Evolutionary conservation across 1,140 invertebrate species (phyloP).

Genomic region (Pararge aegeria): DNA sequence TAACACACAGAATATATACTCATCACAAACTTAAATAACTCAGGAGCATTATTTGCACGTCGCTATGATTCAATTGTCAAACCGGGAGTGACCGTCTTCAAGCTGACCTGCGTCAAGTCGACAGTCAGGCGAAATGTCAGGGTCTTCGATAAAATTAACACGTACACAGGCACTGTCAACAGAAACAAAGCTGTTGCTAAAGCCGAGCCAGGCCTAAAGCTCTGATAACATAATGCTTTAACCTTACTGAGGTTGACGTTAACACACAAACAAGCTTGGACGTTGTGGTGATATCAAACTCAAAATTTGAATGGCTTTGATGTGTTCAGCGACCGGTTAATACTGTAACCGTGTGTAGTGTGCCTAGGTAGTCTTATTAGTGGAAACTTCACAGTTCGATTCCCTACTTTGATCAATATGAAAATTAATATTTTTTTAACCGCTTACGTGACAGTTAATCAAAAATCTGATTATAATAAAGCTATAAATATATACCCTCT

Average conservation of each 20-base stretch:
- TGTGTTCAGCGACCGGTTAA: background rate
- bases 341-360: background rate
- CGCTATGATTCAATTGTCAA: slow-evolving; percentile 62
- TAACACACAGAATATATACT: too few relatives aligned
- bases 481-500: too few relatives aligned
- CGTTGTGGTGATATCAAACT: background rate
- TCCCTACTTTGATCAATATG: too few relatives aligned
- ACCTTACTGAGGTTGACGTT: slow-evolving; percentile 17
- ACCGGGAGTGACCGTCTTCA: slow-evolving; percentile 55
- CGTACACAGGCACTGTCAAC: slow-evolving; percentile 31
- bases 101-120: slow-evolving; percentile 49
- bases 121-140: slow-evolving; percentile 38
- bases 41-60: slow-evolving; percentile 39
- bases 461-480: too few relatives aligned
- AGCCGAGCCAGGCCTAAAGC: slow-evolving; percentile 11
- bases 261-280: slow-evolving; percentile 2
- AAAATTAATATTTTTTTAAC: too few relatives aligned
- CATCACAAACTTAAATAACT: slow-evolving; percentile 2
- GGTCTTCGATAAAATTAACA: slow-evolving; percentile 54
- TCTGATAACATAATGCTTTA: slow-evolving; percentile 17
- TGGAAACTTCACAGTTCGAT: too few relatives aligned
- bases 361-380: too few relatives aligned
- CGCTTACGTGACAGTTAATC: too few relatives aligned
- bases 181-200: slow-evolving; percentile 32
- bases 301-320: background rate